Conservation (phyloP, 2,113 vertebrate genomes). For the Erythrolamprus reginae region DNA sequence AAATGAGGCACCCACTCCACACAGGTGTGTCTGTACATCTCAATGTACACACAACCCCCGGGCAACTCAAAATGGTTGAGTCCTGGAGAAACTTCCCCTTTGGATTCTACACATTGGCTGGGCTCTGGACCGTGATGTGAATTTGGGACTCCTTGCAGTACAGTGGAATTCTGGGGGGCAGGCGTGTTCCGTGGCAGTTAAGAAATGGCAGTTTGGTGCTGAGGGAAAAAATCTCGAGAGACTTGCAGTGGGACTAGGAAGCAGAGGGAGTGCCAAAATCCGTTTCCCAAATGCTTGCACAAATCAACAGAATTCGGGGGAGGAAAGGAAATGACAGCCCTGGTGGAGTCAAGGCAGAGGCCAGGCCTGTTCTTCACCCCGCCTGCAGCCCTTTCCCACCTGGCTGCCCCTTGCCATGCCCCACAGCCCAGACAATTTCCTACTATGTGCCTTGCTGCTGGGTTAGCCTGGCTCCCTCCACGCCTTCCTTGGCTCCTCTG, state of each 20-base stretch:
- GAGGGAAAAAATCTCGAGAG: background rate
- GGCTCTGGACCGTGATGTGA: background rate
- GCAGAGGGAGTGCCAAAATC: background rate
- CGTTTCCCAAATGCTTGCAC: background rate
- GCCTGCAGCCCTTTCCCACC: background rate
- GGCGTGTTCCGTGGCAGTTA: fast-evolving
- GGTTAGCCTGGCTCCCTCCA: background rate
- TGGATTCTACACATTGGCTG: background rate
- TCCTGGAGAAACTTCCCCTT: background rate
- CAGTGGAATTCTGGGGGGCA: background rate
- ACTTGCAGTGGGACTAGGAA: background rate
- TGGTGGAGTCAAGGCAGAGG: background rate
- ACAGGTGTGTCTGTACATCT: background rate
- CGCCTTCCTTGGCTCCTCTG: background rate
- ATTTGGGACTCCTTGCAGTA: fast-evolving
- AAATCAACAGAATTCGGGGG: fast-evolving
- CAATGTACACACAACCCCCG: background rate
- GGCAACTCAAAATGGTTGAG: background rate
- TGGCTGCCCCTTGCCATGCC: background rate
- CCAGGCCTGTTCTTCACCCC: background rate
- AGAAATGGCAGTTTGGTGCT: background rate
- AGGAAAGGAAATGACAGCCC: background rate
- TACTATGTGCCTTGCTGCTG: background rate
- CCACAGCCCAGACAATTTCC: no score
- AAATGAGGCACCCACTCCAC: background rate